These are phyloP conservation scores for Cyprinus carpio DNA, from an alignment of 2,113 vertebrate species.

Conservation along the genomic window DNA sequence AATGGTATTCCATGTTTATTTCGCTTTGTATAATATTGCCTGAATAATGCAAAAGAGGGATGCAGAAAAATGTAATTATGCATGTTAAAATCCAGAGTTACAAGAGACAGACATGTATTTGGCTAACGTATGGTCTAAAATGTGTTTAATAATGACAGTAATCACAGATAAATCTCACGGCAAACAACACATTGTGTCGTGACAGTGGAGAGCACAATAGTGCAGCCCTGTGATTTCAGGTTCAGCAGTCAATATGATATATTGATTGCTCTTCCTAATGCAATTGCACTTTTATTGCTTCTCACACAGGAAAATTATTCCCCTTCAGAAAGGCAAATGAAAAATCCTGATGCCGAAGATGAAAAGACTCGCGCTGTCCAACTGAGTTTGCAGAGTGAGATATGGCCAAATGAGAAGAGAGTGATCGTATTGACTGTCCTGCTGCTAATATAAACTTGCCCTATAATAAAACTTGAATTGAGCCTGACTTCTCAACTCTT, in stretches of 20 bases:
- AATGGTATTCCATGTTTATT: constrained; percentile 11
- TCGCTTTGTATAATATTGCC: neutral
- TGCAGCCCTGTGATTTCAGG: constrained; percentile 22
- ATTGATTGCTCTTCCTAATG: constrained; percentile 68
- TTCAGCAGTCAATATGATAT: constrained; percentile 58
- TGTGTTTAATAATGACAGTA: constrained; percentile 60
- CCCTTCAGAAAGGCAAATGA: constrained; percentile 59
- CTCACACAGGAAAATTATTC: constrained; percentile 57
- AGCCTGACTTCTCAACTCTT: neutral
- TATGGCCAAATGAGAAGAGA: constrained; percentile 29
- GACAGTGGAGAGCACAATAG: constrained; percentile 32
- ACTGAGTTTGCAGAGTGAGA: constrained; percentile 50
- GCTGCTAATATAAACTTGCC: constrained; percentile 31
- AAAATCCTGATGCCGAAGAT: constrained; percentile 57
- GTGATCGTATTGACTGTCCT: constrained; percentile 36
- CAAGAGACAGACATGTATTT: neutral
- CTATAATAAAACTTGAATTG: constrained; percentile 39
- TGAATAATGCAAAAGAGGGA: neutral
- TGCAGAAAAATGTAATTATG: neutral
- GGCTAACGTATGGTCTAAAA: neutral
- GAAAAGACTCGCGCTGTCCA: constrained; percentile 53
- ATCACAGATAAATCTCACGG: constrained; percentile 55
- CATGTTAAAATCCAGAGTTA: neutral
- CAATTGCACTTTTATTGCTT: constrained; percentile 72
- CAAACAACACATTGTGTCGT: constrained; percentile 59